Conservation (phyloP, 2,888 invertebrate genomes). For the Cremastobaeus sp. region DNA sequence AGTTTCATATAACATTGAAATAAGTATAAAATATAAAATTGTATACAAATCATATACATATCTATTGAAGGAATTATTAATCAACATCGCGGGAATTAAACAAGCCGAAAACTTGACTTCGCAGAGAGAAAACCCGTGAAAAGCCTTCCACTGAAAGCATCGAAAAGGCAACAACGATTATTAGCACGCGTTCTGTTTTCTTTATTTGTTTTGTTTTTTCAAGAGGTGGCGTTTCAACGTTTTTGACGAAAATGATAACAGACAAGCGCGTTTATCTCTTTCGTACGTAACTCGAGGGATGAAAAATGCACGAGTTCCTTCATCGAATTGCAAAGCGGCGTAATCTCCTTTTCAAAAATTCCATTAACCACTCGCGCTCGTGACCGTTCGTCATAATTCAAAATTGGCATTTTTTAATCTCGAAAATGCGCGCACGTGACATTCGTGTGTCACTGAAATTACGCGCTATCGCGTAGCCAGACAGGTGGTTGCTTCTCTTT, state of each 20-base stretch:
- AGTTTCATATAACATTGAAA: too few relatives aligned
- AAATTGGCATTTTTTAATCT: constrained; percentile 71
- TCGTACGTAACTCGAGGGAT: constrained; percentile 41
- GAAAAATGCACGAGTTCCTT: constrained; percentile 56
- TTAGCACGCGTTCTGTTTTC: constrained; percentile 20
- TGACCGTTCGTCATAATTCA: constrained; percentile 70
- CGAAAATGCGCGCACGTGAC: constrained; percentile 47
- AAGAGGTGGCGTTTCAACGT: constrained; percentile 16
- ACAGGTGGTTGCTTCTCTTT: constrained; percentile 48
- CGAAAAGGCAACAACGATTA: constrained; percentile 34
- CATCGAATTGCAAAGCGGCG: constrained; percentile 61
- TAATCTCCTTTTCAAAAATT: constrained; percentile 77
- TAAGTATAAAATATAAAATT: too few relatives aligned
- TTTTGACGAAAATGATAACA: constrained; percentile 53
- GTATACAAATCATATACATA: too few relatives aligned
- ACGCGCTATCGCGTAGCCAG: constrained; percentile 30
- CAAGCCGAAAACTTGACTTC: constrained; percentile 1
- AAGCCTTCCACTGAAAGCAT: constrained; percentile 18
- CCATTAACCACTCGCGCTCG: constrained; percentile 70
- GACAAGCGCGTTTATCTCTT: constrained; percentile 46
- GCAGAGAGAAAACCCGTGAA: not conserved
- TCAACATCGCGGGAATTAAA: constrained; percentile 14
- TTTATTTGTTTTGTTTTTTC: constrained; percentile 18
- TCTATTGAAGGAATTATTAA: not conserved
- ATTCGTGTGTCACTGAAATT: constrained; percentile 49